Evolutionary conservation across 2,888 invertebrate genomes (phyloP).

Genomic region (Mesorhabditis belari): DNA sequence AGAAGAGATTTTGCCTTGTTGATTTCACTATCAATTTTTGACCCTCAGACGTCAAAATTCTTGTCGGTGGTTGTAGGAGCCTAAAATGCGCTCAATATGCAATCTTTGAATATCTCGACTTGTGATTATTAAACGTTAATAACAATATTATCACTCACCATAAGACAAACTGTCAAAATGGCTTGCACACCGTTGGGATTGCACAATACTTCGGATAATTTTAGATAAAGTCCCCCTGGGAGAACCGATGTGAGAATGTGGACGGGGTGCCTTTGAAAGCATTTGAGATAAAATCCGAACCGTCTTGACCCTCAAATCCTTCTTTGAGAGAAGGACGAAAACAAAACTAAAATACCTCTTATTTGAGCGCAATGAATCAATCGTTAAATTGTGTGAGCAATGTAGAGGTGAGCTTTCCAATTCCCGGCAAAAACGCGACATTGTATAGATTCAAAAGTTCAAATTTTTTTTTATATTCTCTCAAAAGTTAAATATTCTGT

Average conservation of each 20-base stretch:
- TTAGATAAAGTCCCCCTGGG: background rate
- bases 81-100: too few relatives aligned
- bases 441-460: background rate
- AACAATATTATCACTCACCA: too few relatives aligned
- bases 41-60: too few relatives aligned
- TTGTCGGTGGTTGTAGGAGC: too few relatives aligned
- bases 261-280: background rate
- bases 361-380: background rate
- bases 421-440: background rate
- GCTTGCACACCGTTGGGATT: background rate
- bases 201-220: background rate
- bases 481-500: too few relatives aligned
- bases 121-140: too few relatives aligned
- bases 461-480: background rate
- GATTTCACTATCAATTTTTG: too few relatives aligned
- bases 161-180: too few relatives aligned
- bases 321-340: too few relatives aligned
- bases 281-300: background rate
- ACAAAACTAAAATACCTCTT: too few relatives aligned
- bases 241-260: background rate
- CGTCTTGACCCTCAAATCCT: background rate
- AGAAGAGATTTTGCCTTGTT: too few relatives aligned
- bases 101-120: too few relatives aligned
- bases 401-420: background rate
- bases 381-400: background rate